Evolutionary conservation across 1,140 invertebrate genomes (phyloP), one percentile per base, ranked within the genome.

Genomic region (Neoseiulus cucumeris): DNA sequence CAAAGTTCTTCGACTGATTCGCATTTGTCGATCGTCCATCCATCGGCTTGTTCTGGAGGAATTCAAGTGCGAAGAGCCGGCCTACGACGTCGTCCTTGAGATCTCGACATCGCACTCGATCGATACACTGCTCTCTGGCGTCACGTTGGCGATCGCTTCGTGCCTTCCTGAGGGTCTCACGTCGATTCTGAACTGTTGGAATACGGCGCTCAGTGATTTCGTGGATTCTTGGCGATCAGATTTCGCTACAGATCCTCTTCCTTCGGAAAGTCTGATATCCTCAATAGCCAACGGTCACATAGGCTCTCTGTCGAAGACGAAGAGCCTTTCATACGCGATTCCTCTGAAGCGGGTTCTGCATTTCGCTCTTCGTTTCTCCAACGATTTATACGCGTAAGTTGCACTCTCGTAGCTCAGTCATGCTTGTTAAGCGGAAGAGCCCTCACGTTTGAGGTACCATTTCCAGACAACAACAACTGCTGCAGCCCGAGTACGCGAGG

Each of bases 181-280:
- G 33, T 59, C 51, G 51, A 59, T 59, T 18, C 9, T 59, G 51
- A 59, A 59, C 22, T 59, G 51, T 20, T 59, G 51, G 51, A 59
- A 59, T 33, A 29, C 25, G 14, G 22, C 51, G 22, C 51, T 33
- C 25, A 17, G 25, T 20, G 51, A 59, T 25, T 59, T 20, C 14
- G 17, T 59, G 51, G 51, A 59, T 59, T 59, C 51, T 17, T 59
- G 51, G 51, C 25, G 51, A 12, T 25, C 51, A 20, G 51, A 59
- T 59, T 59, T 59, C 22, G 51, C 51, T 29, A 17, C 51, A 17
- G 51, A 59, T 33, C 51, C 51, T 2, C 51, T 59, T 1, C 51
- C 51, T 12, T 59, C 51, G 4, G 51, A 59, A 20, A 59, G 51
- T 33, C 22, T 59, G 14, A 59, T 59, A 12, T 12, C 51, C 25